phyloP scores from a whole-genome alignment of 1,140 invertebrate genomes.

The Callitettix versicolor region DNA sequence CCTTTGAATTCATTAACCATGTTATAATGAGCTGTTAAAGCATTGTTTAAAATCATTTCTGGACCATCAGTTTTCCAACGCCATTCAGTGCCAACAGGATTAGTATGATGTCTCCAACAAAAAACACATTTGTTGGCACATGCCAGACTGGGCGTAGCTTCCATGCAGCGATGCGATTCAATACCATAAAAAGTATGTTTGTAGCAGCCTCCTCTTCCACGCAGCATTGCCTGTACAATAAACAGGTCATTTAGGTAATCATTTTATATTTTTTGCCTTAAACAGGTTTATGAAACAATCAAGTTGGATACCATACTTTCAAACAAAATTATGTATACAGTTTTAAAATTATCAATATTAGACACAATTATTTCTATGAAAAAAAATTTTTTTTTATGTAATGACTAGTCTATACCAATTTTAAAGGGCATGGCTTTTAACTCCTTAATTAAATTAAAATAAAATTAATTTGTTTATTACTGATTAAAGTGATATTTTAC shows the following conservation, averaged over 20 bases:
- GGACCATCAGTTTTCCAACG: slow-evolving; percentile 52
- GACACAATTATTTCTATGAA: too few relatives aligned
- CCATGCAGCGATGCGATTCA: slow-evolving; percentile 53
- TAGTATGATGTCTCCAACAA: slow-evolving; percentile 58
- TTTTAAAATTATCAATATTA: too few relatives aligned
- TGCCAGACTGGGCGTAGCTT: slow-evolving; percentile 50
- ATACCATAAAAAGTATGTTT: slow-evolving; percentile 60
- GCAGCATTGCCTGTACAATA: slow-evolving; percentile 42
- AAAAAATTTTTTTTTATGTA: too few relatives aligned
- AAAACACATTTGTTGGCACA: slow-evolving; percentile 62
- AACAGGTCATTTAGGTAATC: too few relatives aligned
- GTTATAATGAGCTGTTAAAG: slow-evolving; percentile 42
- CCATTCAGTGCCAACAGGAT: slow-evolving; percentile 60
- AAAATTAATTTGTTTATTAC: too few relatives aligned
- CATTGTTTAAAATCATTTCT: slow-evolving; percentile 41
- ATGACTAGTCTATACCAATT: too few relatives aligned
- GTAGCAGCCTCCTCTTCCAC: slow-evolving; percentile 54
- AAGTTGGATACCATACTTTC: not conserved
- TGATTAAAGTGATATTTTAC: too few relatives aligned
- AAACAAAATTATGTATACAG: not conserved
- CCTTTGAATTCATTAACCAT: slow-evolving; percentile 54
- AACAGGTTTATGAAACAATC: not conserved
- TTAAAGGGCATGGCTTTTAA: too few relatives aligned
- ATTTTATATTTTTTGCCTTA: not conserved
- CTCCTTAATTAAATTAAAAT: too few relatives aligned